Evolutionary conservation across 2,888 invertebrate species (phyloP), one percentile per base, ranked within the genome.

Genomic region (Cataglyphis rosenhaueri): DNA sequence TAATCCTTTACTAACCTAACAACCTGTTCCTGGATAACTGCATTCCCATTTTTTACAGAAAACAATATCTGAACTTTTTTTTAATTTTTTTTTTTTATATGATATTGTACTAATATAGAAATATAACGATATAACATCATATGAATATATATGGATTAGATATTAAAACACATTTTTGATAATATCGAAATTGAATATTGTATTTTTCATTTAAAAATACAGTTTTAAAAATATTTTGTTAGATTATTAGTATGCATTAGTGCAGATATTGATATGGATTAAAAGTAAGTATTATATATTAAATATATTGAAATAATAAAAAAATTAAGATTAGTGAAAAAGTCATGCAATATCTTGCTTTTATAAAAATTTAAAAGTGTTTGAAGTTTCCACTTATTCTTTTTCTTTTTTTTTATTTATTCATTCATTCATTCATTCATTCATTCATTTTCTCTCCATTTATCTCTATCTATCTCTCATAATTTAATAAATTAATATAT

Each of bases 1-100:
- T 66, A 78, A 78, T 78, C 38, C 65, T 76, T 38, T 38, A 41
- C 48, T 52, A 52, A 52, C 29, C 21, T 68, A 68, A 68, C 57
- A 52, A 21, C 10, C 32, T 44, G 25, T 59, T 68, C 44, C n/a
- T 25, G 18, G 25, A 70, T 61, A 61, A 48, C 32, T 70, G 21
- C 25, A 21, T 5, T 59, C 32, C 0, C 10, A 35, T 44, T 70
- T 78, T 70, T 68, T 32, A 8, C 1, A 35, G 18, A 32, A 3
- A 29, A 12, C 18, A 76, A 44, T 35, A 44, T 10, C 2, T 9
- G 10, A 41, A 68, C 59, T 57, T 66, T 25, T 52, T 18, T 5
- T 5, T 18, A 32, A 32, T n/a, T 21, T 21, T 21, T 32, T 57
- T 55, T 64, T 73, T 75, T n/a, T 15, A 4, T 25, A 52, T 18